phyloP scores from a whole-genome alignment of 2,113 vertebrate genomes.

The Equus quagga region DNA sequence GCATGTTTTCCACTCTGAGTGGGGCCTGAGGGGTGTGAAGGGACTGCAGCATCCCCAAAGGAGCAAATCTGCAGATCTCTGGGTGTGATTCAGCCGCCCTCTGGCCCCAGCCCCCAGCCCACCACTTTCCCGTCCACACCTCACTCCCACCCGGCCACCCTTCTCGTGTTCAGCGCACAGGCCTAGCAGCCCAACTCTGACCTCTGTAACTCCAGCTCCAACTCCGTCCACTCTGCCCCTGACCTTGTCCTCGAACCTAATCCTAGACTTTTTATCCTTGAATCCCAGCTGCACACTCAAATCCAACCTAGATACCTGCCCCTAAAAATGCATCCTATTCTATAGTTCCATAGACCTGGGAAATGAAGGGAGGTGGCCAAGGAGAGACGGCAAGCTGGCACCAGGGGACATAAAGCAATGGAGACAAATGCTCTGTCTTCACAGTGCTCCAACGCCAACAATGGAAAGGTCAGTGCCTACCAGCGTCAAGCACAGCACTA shows the following conservation, averaged over 20 bases:
- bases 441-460: background rate
- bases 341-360: background rate
- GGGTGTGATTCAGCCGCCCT: slow-evolving; percentile 49
- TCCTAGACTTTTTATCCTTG: background rate
- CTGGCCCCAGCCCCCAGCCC: background rate
- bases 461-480: background rate
- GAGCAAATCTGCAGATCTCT: background rate
- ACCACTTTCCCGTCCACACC: slow-evolving; percentile 30
- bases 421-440: background rate
- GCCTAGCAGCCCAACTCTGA: background rate
- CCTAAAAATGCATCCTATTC: background rate
- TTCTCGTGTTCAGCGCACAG: rapidly evolving
- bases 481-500: background rate
- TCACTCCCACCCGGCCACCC: background rate
- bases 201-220: background rate
- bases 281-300: background rate
- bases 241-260: background rate
- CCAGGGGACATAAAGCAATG: background rate
- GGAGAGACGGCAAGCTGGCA: background rate
- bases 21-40: slow-evolving; percentile 12
- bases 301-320: background rate
- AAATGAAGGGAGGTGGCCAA: background rate
- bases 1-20: slow-evolving; percentile 78
- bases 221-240: background rate
- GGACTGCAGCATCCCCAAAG: slow-evolving; percentile 35